Conservation (phyloP, 2,888 invertebrate genomes). For the Cryptocephalus primarius region DNA sequence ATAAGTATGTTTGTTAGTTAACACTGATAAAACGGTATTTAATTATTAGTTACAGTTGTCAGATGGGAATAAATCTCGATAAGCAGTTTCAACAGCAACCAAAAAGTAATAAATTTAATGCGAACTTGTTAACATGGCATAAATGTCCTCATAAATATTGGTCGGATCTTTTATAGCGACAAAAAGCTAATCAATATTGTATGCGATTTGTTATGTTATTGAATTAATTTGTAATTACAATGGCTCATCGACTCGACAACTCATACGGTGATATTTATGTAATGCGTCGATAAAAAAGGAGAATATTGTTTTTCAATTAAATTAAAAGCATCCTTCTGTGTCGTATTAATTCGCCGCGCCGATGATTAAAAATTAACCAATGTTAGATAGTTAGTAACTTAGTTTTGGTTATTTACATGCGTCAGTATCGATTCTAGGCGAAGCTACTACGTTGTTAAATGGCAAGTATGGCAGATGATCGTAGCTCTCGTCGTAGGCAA, state of each 20-base stretch:
- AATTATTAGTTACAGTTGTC: too few relatives aligned
- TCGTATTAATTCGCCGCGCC: conserved; percentile 1
- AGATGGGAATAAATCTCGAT: too few relatives aligned
- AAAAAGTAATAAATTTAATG: too few relatives aligned
- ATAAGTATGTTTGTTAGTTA: too few relatives aligned
- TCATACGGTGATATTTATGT: too few relatives aligned
- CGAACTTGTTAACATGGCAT: too few relatives aligned
- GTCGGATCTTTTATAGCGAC: neutral
- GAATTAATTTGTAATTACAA: neutral
- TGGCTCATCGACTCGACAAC: neutral
- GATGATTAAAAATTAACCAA: too few relatives aligned
- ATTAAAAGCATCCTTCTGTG: conserved; percentile 3
- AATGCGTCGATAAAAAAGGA: too few relatives aligned
- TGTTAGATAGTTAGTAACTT: conserved; percentile 4
- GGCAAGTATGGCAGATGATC: conserved; percentile 1
- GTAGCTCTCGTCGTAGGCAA: conserved; percentile 1
- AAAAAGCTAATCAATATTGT: neutral
- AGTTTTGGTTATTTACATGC: conserved; percentile 14
- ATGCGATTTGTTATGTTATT: conserved; percentile 2
- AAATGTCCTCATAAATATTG: too few relatives aligned
- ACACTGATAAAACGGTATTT: too few relatives aligned
- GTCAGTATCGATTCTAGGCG: conserved; percentile 2
- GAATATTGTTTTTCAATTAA: neutral
- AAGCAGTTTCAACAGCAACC: too few relatives aligned
- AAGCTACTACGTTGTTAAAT: conserved; percentile 2